Evolutionary conservation across 2,113 vertebrate genomes (phyloP).

Genomic region (Thymallus thymallus): DNA sequence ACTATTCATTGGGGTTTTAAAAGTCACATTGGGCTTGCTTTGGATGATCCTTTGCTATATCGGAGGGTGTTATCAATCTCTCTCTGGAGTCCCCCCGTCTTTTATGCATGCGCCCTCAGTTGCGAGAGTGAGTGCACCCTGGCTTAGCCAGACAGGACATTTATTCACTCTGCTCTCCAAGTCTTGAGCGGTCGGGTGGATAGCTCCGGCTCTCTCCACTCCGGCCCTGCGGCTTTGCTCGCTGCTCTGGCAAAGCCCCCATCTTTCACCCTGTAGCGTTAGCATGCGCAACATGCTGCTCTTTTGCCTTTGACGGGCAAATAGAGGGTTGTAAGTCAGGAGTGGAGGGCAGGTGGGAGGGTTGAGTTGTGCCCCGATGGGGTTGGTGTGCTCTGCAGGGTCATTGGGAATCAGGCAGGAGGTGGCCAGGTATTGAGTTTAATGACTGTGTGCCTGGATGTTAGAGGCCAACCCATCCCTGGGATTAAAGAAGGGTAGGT

Average conservation of each 20-base stretch:
- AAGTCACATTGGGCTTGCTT: conserved; percentile 68
- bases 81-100: conserved; percentile 55
- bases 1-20: conserved; percentile 70
- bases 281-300: conserved; percentile 69
- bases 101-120: conserved; percentile 70
- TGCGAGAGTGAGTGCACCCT: conserved; percentile 71
- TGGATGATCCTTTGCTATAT: conserved; percentile 55
- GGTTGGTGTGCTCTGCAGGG: conserved; percentile 51
- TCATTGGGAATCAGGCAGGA: conserved; percentile 54
- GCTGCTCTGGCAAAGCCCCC: conserved; percentile 22
- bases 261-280: conserved; percentile 56
- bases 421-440: conserved; percentile 39
- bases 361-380: conserved; percentile 47
- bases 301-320: conserved; percentile 64
- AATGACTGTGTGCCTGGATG: conserved; percentile 54
- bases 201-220: conserved; percentile 51
- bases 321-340: conserved; percentile 49
- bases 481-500: conserved; percentile 24
- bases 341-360: conserved; percentile 46
- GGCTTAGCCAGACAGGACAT: conserved; percentile 70
- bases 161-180: conserved; percentile 71
- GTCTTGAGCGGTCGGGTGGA: conserved; percentile 58
- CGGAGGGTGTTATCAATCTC: conserved; percentile 66
- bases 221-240: background rate
- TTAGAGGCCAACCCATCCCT: no score